Evolutionary conservation across 2,797 vertebrate species (phyloP).

Genomic region (Falco berigora): DNA sequence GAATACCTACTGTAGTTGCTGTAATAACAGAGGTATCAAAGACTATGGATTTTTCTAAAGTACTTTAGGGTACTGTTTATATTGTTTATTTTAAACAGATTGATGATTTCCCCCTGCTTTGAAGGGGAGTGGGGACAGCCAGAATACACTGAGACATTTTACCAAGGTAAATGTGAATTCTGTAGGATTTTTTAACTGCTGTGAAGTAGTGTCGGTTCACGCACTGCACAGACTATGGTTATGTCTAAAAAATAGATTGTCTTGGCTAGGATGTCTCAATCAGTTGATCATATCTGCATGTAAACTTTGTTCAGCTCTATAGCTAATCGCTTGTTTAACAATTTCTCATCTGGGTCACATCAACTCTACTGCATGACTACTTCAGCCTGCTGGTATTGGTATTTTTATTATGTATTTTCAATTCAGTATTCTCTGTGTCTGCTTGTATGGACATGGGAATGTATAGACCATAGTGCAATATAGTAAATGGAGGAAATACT

Average conservation of each 20-base stretch:
- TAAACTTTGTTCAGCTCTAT: not conserved
- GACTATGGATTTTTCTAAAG: not conserved
- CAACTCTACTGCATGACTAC: not conserved
- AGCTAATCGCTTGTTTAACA: not conserved
- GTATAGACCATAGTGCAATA: not conserved
- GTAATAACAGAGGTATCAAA: not conserved
- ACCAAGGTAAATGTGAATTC: not conserved
- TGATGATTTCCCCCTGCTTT: not conserved
- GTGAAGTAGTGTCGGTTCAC: not conserved
- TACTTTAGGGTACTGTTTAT: not conserved
- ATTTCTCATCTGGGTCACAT: not conserved
- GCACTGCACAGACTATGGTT: not conserved
- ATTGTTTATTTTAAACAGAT: not conserved
- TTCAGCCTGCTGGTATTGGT: not conserved
- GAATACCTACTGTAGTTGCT: not conserved
- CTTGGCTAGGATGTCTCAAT: not conserved
- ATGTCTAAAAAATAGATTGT: not conserved
- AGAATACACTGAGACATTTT: not conserved
- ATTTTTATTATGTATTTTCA: not conserved
- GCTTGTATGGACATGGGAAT: not conserved
- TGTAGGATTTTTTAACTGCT: not conserved
- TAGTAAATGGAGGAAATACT: not conserved
- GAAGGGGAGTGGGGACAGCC: not conserved
- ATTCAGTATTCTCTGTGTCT: not conserved
- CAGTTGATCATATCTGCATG: not conserved